A percentile compares a stretch with the other conserved stretches of the same genome.
Evolutionary conservation across 1,140 invertebrate genomes (phyloP).

Genomic region (Adoxophyes honmai): DNA sequence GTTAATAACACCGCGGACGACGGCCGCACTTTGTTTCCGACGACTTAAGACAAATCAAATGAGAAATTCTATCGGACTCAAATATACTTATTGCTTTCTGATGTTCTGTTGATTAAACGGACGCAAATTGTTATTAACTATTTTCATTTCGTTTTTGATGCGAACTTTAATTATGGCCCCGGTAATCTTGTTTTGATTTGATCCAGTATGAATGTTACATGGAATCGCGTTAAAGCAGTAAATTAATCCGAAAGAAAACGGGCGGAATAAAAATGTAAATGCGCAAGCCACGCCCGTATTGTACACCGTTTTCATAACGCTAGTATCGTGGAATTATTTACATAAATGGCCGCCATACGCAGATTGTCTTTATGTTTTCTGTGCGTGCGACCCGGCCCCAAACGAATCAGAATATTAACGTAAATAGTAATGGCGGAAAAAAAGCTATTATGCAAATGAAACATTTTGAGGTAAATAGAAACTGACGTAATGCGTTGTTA

Average conservation of each 20-base stretch:
- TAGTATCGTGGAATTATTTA: conserved; percentile 71
- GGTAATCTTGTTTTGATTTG: conserved; percentile 2
- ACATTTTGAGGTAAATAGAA: conserved; percentile 73
- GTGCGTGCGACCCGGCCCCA: conserved; percentile 67
- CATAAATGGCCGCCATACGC: conserved; percentile 70
- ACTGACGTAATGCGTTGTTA: conserved; percentile 64
- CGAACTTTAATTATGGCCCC: conserved; percentile 38
- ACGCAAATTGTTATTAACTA: conserved; percentile 56
- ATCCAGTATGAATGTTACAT: not conserved
- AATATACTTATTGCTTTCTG: conserved; percentile 71
- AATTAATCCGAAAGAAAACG: conserved; percentile 31
- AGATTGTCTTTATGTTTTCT: conserved; percentile 75
- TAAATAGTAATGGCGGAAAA: conserved; percentile 74
- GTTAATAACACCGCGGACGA: conserved; percentile 76
- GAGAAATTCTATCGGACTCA: conserved; percentile 74
- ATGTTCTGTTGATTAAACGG: conserved; percentile 72
- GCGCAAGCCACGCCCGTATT: conserved; percentile 51
- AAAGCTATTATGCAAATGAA: conserved; percentile 76
- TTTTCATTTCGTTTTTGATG: conserved; percentile 42
- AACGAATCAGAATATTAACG: conserved; percentile 73
- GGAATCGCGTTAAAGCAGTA: conserved; percentile 17
- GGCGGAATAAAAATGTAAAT: conserved; percentile 55
- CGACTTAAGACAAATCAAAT: conserved; percentile 75
- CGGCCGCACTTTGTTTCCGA: conserved; percentile 72
- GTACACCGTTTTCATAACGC: conserved; percentile 66